Evolutionary conservation across 2,888 invertebrate species (phyloP).

Genomic region (Brachyptera risi): DNA sequence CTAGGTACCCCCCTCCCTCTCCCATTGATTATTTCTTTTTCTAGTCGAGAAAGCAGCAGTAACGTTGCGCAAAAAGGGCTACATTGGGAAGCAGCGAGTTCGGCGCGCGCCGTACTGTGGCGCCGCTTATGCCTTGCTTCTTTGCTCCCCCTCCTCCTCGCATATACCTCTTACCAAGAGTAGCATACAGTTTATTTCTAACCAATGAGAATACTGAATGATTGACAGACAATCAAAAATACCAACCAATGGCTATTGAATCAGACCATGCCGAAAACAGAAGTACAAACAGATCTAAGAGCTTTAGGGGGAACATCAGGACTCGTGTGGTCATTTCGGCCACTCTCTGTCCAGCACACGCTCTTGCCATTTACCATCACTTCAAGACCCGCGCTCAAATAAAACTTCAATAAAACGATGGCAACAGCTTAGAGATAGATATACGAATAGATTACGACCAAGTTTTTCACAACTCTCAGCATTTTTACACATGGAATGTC

Average conservation of each 20-base stretch:
- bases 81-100: not conserved
- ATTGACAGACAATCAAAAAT: constrained; percentile 30
- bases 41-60: constrained; percentile 5
- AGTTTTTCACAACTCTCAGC: constrained; percentile 31
- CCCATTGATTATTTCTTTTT: constrained; percentile 31
- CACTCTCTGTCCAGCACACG: not conserved
- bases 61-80: constrained; percentile 26
- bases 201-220: constrained; percentile 31
- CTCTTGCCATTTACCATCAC: not conserved
- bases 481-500: constrained; percentile 29
- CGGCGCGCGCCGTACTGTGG: not conserved
- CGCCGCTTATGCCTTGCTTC: constrained; percentile 22
- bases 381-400: not conserved
- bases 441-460: constrained; percentile 29
- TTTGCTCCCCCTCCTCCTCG: constrained; percentile 10
- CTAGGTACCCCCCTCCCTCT: no score
- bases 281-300: not conserved
- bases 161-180: constrained; percentile 17
- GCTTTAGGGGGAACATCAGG: not conserved
- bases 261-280: constrained; percentile 21
- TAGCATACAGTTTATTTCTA: constrained; percentile 29
- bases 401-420: constrained; percentile 28
- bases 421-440: constrained; percentile 32
- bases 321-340: not conserved
- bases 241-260: constrained; percentile 29